phyloP scores from a whole-genome alignment of 1,140 invertebrate species.

The Neotoxoptera formosana region DNA sequence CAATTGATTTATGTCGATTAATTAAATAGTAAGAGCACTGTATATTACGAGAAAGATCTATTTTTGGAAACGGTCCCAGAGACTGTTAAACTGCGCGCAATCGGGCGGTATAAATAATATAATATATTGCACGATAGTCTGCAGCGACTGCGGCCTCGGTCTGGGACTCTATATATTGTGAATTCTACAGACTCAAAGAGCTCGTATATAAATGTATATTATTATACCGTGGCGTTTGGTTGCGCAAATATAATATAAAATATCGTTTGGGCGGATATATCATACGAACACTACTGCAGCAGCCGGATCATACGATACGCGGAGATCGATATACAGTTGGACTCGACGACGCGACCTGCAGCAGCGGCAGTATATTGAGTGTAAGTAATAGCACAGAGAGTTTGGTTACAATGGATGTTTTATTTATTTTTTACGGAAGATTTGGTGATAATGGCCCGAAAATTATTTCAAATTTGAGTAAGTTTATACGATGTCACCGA shows the following conservation, averaged over 20 bases:
- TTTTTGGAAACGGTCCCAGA: conserved; percentile 29
- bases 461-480: background rate
- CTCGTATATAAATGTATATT: background rate
- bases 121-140: background rate
- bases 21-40: background rate
- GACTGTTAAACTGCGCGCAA: background rate
- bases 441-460: background rate
- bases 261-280: background rate
- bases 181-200: background rate
- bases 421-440: background rate
- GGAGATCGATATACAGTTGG: background rate
- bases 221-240: background rate
- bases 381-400: background rate
- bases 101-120: conserved; percentile 42
- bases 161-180: conserved; percentile 17
- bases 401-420: background rate
- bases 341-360: background rate
- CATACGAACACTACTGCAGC: background rate
- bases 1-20: conserved; percentile 47
- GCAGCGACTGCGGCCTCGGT: background rate
- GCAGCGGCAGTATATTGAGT: background rate
- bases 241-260: background rate
- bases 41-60: conserved; percentile 12
- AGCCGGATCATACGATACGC: background rate
- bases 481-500: background rate